Conservation (phyloP, 1,140 invertebrate genomes). For the Drosophila pruinosa region DNA sequence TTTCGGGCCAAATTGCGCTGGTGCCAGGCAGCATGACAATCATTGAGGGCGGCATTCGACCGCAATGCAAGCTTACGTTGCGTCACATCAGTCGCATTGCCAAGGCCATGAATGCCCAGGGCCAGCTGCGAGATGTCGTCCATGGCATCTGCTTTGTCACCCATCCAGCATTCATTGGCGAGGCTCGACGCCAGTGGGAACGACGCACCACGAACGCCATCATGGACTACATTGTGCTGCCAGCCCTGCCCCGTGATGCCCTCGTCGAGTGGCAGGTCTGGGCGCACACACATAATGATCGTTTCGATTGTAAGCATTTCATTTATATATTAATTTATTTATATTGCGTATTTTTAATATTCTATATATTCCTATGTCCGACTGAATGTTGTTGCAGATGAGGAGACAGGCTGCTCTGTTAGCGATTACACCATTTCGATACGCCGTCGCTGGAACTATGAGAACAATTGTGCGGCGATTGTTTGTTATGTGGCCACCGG, state of each 20-base stretch:
- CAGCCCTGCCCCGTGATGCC: constrained; percentile 90
- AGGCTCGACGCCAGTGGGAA: constrained; percentile 91
- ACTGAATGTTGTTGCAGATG: constrained; percentile 85
- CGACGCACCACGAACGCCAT: constrained; percentile 93
- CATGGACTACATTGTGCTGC: constrained; percentile 93
- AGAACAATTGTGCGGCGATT: constrained; percentile 92
- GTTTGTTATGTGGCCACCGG: constrained; percentile 91
- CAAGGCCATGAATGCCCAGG: constrained; percentile 89
- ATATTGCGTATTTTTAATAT: not conserved
- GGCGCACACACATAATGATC: constrained; percentile 92
- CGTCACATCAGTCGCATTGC: constrained; percentile 92
- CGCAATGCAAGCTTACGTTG: constrained; percentile 91
- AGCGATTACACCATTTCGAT: constrained; percentile 91
- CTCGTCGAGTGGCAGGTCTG: constrained; percentile 96
- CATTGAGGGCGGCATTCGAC: constrained; percentile 87
- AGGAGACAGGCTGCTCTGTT: constrained; percentile 93
- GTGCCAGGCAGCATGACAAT: constrained; percentile 92
- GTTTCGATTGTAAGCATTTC: constrained; percentile 90
- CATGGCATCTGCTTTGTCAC: constrained; percentile 93
- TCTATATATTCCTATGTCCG: not conserved
- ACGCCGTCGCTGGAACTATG: constrained; percentile 92
- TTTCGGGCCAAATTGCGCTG: constrained; percentile 95
- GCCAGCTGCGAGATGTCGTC: constrained; percentile 90
- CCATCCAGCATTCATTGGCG: constrained; percentile 87
- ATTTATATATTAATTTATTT: no score